Evolutionary conservation across 2,888 invertebrate genomes (phyloP), one percentile per base, ranked within the genome.

Genomic region (Drosophila eohydei): DNA sequence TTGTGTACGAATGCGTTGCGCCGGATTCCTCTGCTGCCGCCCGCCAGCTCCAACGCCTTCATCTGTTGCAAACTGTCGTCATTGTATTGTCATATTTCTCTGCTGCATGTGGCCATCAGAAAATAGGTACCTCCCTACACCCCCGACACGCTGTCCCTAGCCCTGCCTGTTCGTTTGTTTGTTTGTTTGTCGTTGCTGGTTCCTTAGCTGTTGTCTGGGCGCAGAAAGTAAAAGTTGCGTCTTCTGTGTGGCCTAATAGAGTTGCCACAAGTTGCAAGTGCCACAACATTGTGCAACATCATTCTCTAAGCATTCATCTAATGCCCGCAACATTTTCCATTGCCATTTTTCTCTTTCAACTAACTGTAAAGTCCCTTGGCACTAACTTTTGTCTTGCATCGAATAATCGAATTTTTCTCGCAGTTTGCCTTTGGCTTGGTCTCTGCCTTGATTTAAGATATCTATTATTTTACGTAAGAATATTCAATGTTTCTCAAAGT

Each of bases 151-250:
- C 28, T 44, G 4, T 34, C 28, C 54, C 5, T 6, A 41, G 6
- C 16, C 26, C 5, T 44, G 56, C 50, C 14, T 16, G n/a, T 50
- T 7, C 51, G 16, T 59, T 38, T 71, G 66, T 56, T 65, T 69
- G 74, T 71, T 82, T 74, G 75, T 71, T 65, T 60, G 72, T 54
- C 46, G 74, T 58, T 69, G 50, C 44, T 60, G 50, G 44, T 44
- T 57, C 26, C 46, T 61, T 52, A 34, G 38, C 50, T 57, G 41
- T 57, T 60, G 71, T 59, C 51, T 32, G 54, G 21, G 30, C 32
- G 60, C 81, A 36, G 88, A 83, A 87, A 89, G 88, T 87, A 89
- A 83, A 78, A 83, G 89, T 80, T 61, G 58, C 48, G 30, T 64
- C 69, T 71, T 61, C 68, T 67, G 67, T 64, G 70, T 81, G 79